These are phyloP conservation scores for Littorina saxatilis DNA, from an alignment of 1,140 invertebrate genomes.

Conservation along the genomic window DNA sequence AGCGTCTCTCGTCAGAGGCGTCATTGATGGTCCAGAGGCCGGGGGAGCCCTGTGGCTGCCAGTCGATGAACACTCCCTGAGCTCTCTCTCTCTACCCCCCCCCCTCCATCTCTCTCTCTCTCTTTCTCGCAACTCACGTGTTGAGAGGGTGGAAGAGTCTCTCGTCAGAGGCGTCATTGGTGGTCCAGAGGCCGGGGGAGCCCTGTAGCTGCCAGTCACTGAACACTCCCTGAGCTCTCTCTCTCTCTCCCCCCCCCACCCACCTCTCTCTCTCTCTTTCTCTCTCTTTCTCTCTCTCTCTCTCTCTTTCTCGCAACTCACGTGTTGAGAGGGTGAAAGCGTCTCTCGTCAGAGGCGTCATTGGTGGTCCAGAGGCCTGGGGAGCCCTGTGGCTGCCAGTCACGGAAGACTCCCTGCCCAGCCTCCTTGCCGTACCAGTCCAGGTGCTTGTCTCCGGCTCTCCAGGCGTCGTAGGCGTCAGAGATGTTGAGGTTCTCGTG, in stretches of 20 bases:
- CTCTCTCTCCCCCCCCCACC: no score
- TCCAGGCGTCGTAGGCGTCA: conserved; percentile 65
- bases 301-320: no score
- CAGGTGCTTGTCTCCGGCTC: conserved; percentile 67
- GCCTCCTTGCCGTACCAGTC: conserved; percentile 74
- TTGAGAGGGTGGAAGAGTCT: conserved; percentile 37
- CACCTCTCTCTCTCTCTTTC: no score
- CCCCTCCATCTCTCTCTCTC: no score
- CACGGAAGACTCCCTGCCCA: conserved; percentile 66
- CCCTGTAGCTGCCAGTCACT: conserved; percentile 61
- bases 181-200: conserved; percentile 74
- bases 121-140: no score
- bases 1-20: conserved; percentile 25
- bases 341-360: conserved; percentile 37
- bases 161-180: conserved; percentile 54
- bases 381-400: conserved; percentile 65
- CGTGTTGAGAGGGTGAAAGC: conserved; percentile 40
- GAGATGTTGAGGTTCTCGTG: neutral
- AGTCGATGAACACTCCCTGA: conserved; percentile 65
- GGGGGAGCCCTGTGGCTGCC: conserved; percentile 70
- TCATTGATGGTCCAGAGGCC: conserved; percentile 73
- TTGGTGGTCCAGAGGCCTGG: conserved; percentile 74
- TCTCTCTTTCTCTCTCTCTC: no score
- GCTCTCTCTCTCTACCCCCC: no score
- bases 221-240: conserved; percentile 69